Conservation (phyloP, 2,113 vertebrate genomes). For the Poeciliopsis retropinna region DNA sequence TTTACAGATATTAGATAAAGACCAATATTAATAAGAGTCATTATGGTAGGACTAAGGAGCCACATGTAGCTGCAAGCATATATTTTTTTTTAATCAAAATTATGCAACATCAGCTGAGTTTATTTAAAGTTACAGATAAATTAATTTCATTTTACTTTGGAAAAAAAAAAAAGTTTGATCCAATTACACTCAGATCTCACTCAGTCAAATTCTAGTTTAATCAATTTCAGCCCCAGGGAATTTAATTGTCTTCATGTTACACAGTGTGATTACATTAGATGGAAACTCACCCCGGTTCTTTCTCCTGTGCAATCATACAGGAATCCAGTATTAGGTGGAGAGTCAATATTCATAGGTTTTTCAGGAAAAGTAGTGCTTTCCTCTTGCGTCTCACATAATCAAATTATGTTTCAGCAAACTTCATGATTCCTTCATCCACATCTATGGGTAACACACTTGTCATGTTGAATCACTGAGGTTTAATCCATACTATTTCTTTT, state of each 20-base stretch:
- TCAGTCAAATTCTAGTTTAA: background rate
- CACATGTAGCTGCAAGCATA: too few relatives aligned
- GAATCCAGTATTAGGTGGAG: constrained; percentile 28
- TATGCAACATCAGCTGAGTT: too few relatives aligned
- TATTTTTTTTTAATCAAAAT: too few relatives aligned
- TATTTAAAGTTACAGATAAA: too few relatives aligned
- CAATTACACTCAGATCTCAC: background rate
- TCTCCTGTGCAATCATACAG: constrained; percentile 35
- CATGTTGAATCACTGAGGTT: too few relatives aligned
- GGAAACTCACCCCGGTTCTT: constrained; percentile 1
- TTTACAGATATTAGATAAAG: too few relatives aligned
- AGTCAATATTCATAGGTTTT: constrained; percentile 50
- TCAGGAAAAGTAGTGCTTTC: constrained; percentile 6
- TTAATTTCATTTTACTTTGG: too few relatives aligned
- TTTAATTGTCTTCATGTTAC: background rate
- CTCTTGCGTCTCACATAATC: constrained; percentile 1
- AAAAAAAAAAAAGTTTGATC: too few relatives aligned
- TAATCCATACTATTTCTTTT: constrained; percentile 5
- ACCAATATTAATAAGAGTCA: too few relatives aligned
- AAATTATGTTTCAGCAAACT: constrained; percentile 22
- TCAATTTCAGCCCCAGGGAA: background rate
- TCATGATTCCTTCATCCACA: background rate
- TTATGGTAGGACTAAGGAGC: too few relatives aligned
- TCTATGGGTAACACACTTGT: background rate
- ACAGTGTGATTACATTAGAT: constrained; percentile 16